Evolutionary conservation across 2,797 vertebrate species (phyloP).

Genomic region (Fundulus diaphanus): DNA sequence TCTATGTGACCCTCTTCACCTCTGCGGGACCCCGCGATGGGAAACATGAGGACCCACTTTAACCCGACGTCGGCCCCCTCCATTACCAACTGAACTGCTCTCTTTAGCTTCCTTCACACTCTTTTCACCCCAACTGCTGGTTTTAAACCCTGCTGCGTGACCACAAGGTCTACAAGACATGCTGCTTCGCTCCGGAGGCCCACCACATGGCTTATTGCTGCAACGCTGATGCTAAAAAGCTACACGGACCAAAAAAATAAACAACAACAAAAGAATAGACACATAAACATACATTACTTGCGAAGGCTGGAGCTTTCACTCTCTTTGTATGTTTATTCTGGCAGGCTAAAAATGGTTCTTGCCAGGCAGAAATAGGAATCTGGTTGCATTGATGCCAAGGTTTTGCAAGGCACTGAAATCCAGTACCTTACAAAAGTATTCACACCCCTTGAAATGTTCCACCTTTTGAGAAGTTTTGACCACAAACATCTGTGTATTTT

Average conservation of each 20-base stretch:
- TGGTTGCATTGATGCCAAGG: constrained; percentile 70
- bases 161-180: constrained; percentile 79
- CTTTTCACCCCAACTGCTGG: constrained; percentile 32
- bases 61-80: constrained; percentile 52
- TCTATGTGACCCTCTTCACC: constrained; percentile 80
- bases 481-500: neutral
- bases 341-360: constrained; percentile 38
- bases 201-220: constrained; percentile 72
- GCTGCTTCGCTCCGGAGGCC: constrained; percentile 60
- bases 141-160: constrained; percentile 68
- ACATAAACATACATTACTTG: constrained; percentile 30
- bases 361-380: constrained; percentile 69
- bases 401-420: constrained; percentile 64
- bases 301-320: constrained; percentile 36
- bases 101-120: constrained; percentile 39
- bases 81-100: constrained; percentile 13
- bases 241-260: constrained; percentile 29
- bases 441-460: neutral
- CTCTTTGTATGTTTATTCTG: constrained; percentile 52
- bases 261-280: constrained; percentile 52
- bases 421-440: neutral
- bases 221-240: constrained; percentile 44
- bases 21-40: constrained; percentile 70
- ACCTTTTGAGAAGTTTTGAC: too few relatives aligned
- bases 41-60: constrained; percentile 72